phyloP scores from a whole-genome alignment of 1,140 invertebrate species.

The Nasonia vitripennis region DNA sequence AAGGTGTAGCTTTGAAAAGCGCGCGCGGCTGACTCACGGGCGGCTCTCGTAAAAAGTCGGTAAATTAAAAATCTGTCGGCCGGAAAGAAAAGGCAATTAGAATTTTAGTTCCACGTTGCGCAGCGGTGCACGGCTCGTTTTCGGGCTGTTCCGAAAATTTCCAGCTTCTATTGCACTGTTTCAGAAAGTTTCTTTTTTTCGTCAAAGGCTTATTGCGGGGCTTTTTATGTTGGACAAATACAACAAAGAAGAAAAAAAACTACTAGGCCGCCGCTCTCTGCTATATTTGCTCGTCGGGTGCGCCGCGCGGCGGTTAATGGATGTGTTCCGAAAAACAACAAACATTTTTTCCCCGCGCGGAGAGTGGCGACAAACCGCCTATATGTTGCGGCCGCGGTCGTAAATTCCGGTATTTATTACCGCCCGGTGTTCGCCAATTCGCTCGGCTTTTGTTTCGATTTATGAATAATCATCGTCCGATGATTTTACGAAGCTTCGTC shows the following conservation, averaged over 20 bases:
- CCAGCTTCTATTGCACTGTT: background rate
- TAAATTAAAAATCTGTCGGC: background rate
- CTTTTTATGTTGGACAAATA: too few relatives aligned
- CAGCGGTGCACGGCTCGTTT: background rate
- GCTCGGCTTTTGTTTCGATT: slow-evolving; percentile 4
- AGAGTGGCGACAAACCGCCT: background rate
- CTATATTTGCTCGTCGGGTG: too few relatives aligned
- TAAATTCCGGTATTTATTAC: background rate
- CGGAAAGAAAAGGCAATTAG: background rate
- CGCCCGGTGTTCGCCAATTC: background rate
- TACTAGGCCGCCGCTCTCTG: too few relatives aligned
- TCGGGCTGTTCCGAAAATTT: background rate
- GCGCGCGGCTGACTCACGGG: background rate
- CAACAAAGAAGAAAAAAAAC: too few relatives aligned
- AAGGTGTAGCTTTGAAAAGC: background rate
- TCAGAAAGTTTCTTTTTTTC: background rate
- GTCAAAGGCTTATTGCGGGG: too few relatives aligned
- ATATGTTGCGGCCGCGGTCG: background rate
- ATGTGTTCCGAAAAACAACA: too few relatives aligned
- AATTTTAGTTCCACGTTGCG: background rate
- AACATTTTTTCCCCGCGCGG: too few relatives aligned
- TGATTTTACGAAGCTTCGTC: background rate
- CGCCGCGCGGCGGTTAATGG: too few relatives aligned
- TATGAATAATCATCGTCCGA: background rate
- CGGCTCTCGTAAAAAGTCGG: background rate